Evolutionary conservation across 1,140 invertebrate genomes (phyloP), one percentile per base, ranked within the genome.

Genomic region (Monochamus saltuarius): DNA sequence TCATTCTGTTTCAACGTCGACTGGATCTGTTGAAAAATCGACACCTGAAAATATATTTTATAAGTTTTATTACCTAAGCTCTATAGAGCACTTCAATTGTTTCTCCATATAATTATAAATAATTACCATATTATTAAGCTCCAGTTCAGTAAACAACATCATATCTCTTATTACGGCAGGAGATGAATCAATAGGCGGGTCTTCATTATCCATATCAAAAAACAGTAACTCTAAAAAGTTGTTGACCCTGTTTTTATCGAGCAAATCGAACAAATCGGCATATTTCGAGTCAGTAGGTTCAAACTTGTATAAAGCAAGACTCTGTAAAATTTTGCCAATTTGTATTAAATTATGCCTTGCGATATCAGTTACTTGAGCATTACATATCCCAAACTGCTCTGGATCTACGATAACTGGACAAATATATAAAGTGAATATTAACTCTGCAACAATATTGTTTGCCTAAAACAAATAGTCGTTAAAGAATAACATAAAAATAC

Each of bases 391-490:
- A 77, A 95, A 90, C 0, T 93, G 89, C 78, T 98, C 96, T 0
- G 97, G 96, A 80, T 97, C 94, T 22, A 96, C 91, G 43, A 99
- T 94, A 0, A 95, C 96, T 7, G 95, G 94, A 73, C 96, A 99
- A 59, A 99, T 93, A 67, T 98, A 98, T 68, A 93, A 86, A 1
- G 90, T 92, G 74, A 98, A 94, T 9, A 99, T 88, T 14, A 99
- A 79, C 75, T 99, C 95, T 0, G 92, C 92, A 73, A 92, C 94
- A 68, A 98, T 87, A 7, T 87, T 85, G 68, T 89, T 79, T 61
- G 86, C 80, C 80, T 87, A 80, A 75, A 62, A 89, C 10, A 43
- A 61, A 56, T 43, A 40, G 1, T 55, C 7, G 9, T 13, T 29
- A 29, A 56, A 11, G 17, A 50, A 11, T 50, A 50, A 50, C 4